A percentile compares a stretch with the other conserved stretches of the same genome.
phyloP scores from a whole-genome alignment of 2,113 vertebrate species.

The Gavia stellata region DNA sequence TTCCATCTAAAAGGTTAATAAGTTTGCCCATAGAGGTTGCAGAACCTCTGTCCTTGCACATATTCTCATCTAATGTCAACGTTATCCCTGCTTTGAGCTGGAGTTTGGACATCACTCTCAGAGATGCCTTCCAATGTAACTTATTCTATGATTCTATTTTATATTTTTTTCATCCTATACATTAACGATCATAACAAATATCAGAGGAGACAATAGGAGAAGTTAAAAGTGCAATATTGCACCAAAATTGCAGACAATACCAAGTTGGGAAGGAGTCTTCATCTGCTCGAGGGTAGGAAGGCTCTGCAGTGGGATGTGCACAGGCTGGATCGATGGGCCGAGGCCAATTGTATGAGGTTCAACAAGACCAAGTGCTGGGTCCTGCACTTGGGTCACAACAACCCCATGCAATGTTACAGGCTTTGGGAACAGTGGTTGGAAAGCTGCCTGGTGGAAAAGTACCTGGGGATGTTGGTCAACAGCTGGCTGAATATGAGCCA shows the following conservation, averaged over 20 bases:
- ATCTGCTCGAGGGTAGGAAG: background rate
- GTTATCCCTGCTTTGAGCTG: background rate
- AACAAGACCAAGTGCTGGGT: accelerated
- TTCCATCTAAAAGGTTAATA: background rate
- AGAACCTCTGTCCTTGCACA: background rate
- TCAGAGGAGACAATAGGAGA: background rate
- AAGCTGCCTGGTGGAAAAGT: background rate
- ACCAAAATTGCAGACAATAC: background rate
- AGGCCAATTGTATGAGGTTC: background rate
- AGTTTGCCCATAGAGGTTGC: background rate
- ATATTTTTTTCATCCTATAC: background rate
- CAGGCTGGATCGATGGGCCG: accelerated
- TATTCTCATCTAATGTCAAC: background rate
- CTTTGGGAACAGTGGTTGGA: background rate
- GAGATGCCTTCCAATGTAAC: background rate
- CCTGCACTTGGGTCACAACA: background rate
- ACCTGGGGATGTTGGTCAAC: background rate
- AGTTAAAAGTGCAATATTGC: background rate
- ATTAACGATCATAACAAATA: background rate
- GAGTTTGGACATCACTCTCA: background rate
- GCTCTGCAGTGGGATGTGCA: background rate
- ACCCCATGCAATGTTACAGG: background rate
- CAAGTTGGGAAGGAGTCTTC: background rate
- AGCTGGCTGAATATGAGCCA: accelerated
- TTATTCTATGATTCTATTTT: background rate